Evolutionary conservation across 2,888 invertebrate genomes (phyloP), one percentile per base, ranked within the genome.

Genomic region (Diabrotica balteata): DNA sequence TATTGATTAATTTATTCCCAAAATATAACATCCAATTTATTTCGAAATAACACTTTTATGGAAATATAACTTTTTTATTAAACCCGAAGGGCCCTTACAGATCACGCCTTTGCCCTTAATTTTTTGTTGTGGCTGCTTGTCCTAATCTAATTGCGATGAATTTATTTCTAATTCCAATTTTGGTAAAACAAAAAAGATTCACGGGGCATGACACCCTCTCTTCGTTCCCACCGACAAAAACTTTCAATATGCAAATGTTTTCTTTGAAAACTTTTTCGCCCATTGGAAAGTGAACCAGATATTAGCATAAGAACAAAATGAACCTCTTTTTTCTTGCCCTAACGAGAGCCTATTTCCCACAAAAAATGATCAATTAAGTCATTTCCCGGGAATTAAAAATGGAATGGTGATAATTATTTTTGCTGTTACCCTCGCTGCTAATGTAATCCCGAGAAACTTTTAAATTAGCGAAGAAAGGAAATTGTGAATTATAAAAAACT

Each of bases 401-500:
- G 50, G 43, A 66, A 66, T 66, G 53, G 52, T 17, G 50, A 62
- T 66, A 62, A 62, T 66, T 66, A 66, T 66, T 66, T 66, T 59
- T 46, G 11, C 32, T 55, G 46, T 53, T 54, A 54, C 53, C 44
- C 42, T 32, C 58, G 42, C 42, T 59, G 10, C 64, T 50, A 49
- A 9, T 22, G 22, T 17, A 49, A 22, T 54, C 47, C 50, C 7
- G 9, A n/a, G 42, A 62, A 62, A 11, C 42, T 62, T 54, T 47
- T 32, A 54, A 54, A 62, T 53, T 54, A 62, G 54, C 47, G 46
- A n/a, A 11, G 57, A 53, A 52, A 52, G 45, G 50, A 61, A 57
- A 62, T 61, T 66, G 32, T 62, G 45, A 64, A 66, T 69, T 67
- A 60, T 61, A 59, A 76, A 74, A 75, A 77, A 76, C 71, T 72